These are phyloP conservation scores for Haplochromis burtoni DNA, from an alignment of 2,113 vertebrate genomes.

Conservation along the genomic window DNA sequence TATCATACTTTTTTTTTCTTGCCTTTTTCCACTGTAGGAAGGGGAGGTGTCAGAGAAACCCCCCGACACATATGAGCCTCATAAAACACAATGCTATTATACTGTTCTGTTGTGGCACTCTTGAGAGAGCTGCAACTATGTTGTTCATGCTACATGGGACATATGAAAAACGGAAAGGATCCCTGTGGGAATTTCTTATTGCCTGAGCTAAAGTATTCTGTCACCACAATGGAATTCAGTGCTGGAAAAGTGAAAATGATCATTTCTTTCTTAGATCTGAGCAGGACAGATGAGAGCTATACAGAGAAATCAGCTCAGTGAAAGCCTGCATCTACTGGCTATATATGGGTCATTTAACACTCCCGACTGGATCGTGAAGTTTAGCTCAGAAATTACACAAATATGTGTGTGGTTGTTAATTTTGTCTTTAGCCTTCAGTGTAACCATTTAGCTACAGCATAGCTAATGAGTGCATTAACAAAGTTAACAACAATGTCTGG, in stretches of 20 bases:
- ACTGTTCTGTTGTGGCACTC: not conserved
- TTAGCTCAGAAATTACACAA: not conserved
- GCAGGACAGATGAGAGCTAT: not conserved
- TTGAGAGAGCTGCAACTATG: not conserved
- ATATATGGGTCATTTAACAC: not conserved
- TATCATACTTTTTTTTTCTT: not conserved
- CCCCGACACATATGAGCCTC: slow-evolving; percentile 8
- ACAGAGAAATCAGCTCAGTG: not conserved
- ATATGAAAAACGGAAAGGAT: not conserved
- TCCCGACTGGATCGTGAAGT: not conserved
- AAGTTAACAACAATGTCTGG: not conserved
- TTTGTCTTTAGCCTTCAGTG: not conserved
- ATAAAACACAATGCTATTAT: slow-evolving; percentile 15
- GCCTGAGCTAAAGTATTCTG: not conserved
- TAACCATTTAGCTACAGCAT: not conserved
- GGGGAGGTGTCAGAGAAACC: not conserved
- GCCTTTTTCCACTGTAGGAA: not conserved
- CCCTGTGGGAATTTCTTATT: slow-evolving; percentile 4
- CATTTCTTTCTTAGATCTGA: not conserved
- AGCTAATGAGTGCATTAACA: not conserved
- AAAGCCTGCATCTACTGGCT: not conserved
- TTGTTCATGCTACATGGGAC: slow-evolving; percentile 6
- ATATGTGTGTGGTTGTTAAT: not conserved
- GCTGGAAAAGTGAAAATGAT: not conserved
- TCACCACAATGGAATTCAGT: not conserved